phyloP scores from a whole-genome alignment of 2,113 vertebrate genomes.

The Hemiscyllium ocellatum region DNA sequence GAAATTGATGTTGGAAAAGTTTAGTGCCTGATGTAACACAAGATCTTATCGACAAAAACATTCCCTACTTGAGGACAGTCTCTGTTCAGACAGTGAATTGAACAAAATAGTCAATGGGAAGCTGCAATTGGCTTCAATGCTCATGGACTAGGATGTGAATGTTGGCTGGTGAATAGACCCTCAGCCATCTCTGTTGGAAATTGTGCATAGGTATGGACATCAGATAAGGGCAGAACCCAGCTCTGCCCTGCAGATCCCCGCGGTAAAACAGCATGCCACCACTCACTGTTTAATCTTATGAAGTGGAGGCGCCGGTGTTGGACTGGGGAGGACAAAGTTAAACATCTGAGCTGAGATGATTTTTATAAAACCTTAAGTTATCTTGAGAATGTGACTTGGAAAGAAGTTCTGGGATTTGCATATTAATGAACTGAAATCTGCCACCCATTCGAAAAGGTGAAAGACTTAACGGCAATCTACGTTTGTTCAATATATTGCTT shows the following conservation, averaged over 20 bases:
- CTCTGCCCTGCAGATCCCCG: background rate
- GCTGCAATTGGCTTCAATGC: background rate
- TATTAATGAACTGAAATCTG: too few relatives aligned
- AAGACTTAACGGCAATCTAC: too few relatives aligned
- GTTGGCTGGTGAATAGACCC: background rate
- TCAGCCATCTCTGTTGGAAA: background rate
- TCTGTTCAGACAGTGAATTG: background rate
- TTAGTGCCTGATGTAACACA: background rate
- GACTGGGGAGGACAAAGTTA: too few relatives aligned
- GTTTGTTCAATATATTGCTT: too few relatives aligned
- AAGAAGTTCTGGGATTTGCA: too few relatives aligned
- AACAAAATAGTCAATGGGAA: background rate
- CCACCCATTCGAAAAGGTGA: too few relatives aligned
- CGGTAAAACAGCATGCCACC: background rate
- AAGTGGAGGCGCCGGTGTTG: too few relatives aligned
- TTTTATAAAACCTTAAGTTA: too few relatives aligned
- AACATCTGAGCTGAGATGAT: too few relatives aligned
- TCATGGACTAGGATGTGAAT: background rate
- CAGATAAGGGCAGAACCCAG: background rate
- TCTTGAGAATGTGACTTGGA: too few relatives aligned
- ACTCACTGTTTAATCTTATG: constrained; percentile 2
- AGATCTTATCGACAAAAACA: background rate
- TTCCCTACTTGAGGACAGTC: background rate
- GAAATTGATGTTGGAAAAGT: background rate
- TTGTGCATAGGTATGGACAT: background rate